Evolutionary conservation across 2,797 vertebrate species (phyloP).

Genomic region (Dendrocincla tyrannina): DNA sequence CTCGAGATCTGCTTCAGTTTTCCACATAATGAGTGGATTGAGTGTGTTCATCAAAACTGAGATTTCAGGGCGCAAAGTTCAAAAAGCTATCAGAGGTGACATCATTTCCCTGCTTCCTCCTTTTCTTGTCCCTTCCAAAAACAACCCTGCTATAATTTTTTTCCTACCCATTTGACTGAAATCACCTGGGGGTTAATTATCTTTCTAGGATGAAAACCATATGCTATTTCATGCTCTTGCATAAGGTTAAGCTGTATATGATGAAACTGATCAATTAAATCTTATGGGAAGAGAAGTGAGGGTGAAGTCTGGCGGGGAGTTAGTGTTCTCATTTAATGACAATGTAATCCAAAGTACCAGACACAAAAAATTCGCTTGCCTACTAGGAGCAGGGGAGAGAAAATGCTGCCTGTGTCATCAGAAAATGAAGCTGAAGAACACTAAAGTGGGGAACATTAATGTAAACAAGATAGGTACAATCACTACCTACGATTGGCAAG

Average conservation of each 20-base stretch:
- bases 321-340: neutral
- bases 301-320: neutral
- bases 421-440: neutral
- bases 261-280: conserved; percentile 81
- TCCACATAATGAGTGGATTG: neutral
- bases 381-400: neutral
- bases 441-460: neutral
- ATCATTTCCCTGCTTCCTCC: neutral
- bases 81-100: conserved; percentile 30
- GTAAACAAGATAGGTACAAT: neutral
- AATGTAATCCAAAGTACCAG: neutral
- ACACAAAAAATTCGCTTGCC: neutral
- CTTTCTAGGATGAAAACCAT: conserved; percentile 75
- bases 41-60: conserved; percentile 11
- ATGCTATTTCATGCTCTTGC: conserved; percentile 87
- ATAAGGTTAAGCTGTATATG: conserved; percentile 86
- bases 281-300: conserved; percentile 58
- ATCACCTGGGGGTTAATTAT: conserved; percentile 89
- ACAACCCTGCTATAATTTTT: neutral
- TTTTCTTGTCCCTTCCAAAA: neutral
- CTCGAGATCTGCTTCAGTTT: neutral
- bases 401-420: neutral
- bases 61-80: conserved; percentile 21
- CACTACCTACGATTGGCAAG: neutral
- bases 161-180: conserved; percentile 75